Evolutionary conservation across 2,113 vertebrate species (phyloP).

Genomic region (Anolis sagrei): DNA sequence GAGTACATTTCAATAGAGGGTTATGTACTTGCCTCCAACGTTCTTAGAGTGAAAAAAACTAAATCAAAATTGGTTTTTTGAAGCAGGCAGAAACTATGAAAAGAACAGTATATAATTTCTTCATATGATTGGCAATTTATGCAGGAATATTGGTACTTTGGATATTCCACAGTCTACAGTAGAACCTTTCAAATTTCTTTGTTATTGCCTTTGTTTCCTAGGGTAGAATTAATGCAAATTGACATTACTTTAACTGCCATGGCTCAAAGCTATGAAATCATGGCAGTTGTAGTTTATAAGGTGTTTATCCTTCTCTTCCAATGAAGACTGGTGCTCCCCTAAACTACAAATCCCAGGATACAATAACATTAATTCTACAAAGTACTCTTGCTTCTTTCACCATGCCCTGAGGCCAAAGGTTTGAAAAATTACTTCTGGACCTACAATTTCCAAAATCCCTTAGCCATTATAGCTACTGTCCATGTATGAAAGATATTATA

Average conservation of each 20-base stretch:
- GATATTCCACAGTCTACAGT: background rate
- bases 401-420: background rate
- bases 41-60: constrained; percentile 6
- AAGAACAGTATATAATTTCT: background rate
- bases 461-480: too few relatives aligned
- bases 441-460: too few relatives aligned
- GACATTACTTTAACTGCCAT: too few relatives aligned
- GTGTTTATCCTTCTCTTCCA: too few relatives aligned
- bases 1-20: background rate
- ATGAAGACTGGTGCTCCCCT: too few relatives aligned
- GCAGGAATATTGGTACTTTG: background rate
- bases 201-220: too few relatives aligned
- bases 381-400: background rate
- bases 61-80: background rate
- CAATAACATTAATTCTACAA: background rate
- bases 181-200: background rate
- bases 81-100: background rate
- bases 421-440: too few relatives aligned
- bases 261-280: too few relatives aligned
- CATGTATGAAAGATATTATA: too few relatives aligned
- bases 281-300: too few relatives aligned
- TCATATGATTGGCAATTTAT: background rate
- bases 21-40: background rate
- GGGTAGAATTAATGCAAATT: too few relatives aligned
- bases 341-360: too few relatives aligned